phyloP scores from a whole-genome alignment of 35 echinoderm and acorn worm species.

The Acanthaster planci region DNA sequence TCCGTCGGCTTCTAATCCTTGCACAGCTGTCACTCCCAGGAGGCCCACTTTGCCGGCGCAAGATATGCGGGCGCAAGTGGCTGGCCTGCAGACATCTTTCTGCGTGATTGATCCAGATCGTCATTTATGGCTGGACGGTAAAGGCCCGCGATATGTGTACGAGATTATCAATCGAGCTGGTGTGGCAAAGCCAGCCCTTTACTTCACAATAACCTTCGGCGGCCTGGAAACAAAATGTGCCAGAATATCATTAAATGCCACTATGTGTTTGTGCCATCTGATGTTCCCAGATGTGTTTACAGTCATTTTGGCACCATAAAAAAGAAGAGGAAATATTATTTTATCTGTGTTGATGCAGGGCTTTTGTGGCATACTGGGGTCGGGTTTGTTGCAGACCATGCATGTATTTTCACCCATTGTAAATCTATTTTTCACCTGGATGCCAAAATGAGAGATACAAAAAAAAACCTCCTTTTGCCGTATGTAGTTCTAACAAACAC shows the following conservation, averaged over 20 bases:
- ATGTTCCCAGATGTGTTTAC: too few relatives aligned
- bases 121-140: slow-evolving; percentile 4
- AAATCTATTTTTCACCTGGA: too few relatives aligned
- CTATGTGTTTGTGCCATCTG: neutral
- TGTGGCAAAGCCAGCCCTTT: neutral
- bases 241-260: slow-evolving; percentile 14
- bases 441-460: too few relatives aligned
- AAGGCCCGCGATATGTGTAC: neutral
- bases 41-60: neutral
- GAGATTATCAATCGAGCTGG: slow-evolving; percentile 14
- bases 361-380: too few relatives aligned
- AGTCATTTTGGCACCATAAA: too few relatives aligned
- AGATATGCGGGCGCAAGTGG: neutral
- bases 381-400: too few relatives aligned
- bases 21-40: neutral
- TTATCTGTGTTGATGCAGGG: too few relatives aligned
- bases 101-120: slow-evolving; percentile 9
- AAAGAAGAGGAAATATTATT: too few relatives aligned
- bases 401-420: too few relatives aligned
- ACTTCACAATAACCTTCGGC: neutral
- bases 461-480: too few relatives aligned
- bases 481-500: too few relatives aligned
- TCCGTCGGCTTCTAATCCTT: neutral
- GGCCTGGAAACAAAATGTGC: neutral
- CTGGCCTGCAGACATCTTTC: neutral